Evolutionary conservation across 2,888 invertebrate species (phyloP).

Genomic region (Drosophila leonis): DNA sequence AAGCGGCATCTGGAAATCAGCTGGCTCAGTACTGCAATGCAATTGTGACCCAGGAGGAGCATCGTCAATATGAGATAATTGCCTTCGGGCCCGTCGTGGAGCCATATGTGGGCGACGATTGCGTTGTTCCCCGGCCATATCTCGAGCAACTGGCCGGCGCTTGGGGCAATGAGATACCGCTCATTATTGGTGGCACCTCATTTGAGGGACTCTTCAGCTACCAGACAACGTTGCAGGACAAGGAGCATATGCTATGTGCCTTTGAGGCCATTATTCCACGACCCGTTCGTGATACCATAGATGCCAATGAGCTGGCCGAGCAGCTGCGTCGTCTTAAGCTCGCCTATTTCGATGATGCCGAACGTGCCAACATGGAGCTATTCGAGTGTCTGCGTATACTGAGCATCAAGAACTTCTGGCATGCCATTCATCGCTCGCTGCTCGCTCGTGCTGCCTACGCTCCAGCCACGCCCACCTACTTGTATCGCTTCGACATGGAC

Average conservation of each 20-base stretch:
- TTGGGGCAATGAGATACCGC: conserved; percentile 83
- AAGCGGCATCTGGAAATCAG: conserved; percentile 40
- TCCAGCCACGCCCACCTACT: conserved; percentile 74
- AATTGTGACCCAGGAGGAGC: conserved; percentile 73
- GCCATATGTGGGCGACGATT: conserved; percentile 77
- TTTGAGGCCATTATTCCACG: conserved; percentile 83
- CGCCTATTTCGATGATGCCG: conserved; percentile 69
- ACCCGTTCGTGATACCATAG: conserved; percentile 65
- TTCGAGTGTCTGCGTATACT: conserved; percentile 64
- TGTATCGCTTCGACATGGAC: conserved; percentile 84
- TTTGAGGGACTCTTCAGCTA: conserved; percentile 83
- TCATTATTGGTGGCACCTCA: conserved; percentile 82
- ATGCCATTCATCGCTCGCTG: conserved; percentile 83
- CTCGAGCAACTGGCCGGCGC: conserved; percentile 76
- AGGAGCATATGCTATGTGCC: conserved; percentile 75
- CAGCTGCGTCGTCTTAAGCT: conserved; percentile 61
- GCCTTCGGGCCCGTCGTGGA: conserved; percentile 83
- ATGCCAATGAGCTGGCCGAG: conserved; percentile 50
- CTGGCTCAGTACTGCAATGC: conserved; percentile 68
- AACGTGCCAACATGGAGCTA: conserved; percentile 56
- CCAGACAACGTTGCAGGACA: conserved; percentile 60
- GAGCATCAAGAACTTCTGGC: conserved; percentile 82
- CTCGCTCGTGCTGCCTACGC: conserved; percentile 72
- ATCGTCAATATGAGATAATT: conserved; percentile 68
- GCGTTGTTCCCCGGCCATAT: conserved; percentile 77